Evolutionary conservation across 2,797 vertebrate genomes (phyloP), one percentile per base, ranked within the genome.

Genomic region (Echeneis naucrates): DNA sequence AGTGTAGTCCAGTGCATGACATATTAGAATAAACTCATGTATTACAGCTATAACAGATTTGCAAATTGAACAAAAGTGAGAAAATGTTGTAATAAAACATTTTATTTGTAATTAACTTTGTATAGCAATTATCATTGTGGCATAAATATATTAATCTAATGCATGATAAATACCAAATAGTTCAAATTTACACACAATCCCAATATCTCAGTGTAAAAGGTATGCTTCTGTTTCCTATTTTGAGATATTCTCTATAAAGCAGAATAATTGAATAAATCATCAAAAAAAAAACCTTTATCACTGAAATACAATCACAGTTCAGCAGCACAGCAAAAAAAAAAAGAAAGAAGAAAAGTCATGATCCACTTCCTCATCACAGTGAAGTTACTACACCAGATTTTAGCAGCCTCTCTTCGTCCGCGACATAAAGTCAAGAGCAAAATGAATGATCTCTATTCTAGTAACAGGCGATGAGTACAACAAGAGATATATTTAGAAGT

Each of bases 141-240:
- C 38, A 64, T 76, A 65, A 79, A 79, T 73, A 79, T 57, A 78
- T 69, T 24, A 54, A 51, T 64, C 16, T 38, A 27, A 44, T 58
- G 11, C 37, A 16, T 11, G 23, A 61, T 69, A 77, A 68, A 79
- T 69, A 64, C 4, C 59, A 45, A 56, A 48, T 2, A 0, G 1
- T 42, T 24, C 60, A 11, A 42, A 65, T 5, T 32, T 24, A 61
- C 11, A 40, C 9, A 3, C 13, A 61, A 38, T 52, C n/a, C 4
- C 17, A 21, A 48, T 48, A 32, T 14, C 14, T 13, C n/a, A 66
- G 16, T n/a, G n/a, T n/a, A n/a, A n/a, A n/a, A n/a, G n/a, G n/a
- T n/a, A n/a, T n/a, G n/a, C n/a, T n/a, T 11, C 32, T 51, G 2
- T 21, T 7, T 27, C 30, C 13, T 51, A 48, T 33, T 40, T 32